These are phyloP conservation scores for Cygnus atratus DNA, from an alignment of 2,113 vertebrate genomes.

Conservation along the genomic window DNA sequence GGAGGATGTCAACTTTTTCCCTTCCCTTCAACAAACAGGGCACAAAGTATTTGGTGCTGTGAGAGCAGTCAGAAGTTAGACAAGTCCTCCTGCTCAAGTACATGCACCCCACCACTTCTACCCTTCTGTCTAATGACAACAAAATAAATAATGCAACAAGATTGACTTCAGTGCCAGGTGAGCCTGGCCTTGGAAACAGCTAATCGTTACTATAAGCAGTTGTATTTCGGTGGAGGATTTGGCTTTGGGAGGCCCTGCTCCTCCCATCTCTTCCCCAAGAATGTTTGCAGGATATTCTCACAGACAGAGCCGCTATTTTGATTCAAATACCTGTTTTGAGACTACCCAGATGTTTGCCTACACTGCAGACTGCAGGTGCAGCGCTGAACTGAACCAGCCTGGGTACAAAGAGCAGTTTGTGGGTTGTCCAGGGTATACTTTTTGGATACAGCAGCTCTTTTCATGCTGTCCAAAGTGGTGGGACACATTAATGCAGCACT, in stretches of 20 bases:
- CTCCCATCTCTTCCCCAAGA: not conserved
- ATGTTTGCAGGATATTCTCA: not conserved
- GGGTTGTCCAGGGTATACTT: not conserved
- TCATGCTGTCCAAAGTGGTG: not conserved
- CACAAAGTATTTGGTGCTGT: not conserved
- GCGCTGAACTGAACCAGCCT: not conserved
- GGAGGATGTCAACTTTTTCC: not conserved
- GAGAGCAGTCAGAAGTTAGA: not conserved
- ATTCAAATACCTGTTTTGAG: not conserved
- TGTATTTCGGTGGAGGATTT: not conserved
- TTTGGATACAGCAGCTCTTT: not conserved
- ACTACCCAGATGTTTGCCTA: not conserved
- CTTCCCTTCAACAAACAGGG: not conserved
- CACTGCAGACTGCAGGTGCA: not conserved
- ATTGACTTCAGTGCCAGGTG: not conserved
- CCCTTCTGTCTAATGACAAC: not conserved
- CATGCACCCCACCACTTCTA: not conserved
- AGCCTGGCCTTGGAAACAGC: not conserved
- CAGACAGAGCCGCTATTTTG: not conserved
- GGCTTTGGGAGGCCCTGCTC: not conserved
- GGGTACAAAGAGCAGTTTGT: not conserved
- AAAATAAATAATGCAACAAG: constrained; percentile 41
- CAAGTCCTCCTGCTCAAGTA: not conserved
- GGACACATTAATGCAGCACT: not conserved
- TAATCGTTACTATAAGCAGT: not conserved